Evolutionary conservation across 2,797 vertebrate genomes (phyloP), one percentile per base, ranked within the genome.

Genomic region (Cryptoprocta ferox): DNA sequence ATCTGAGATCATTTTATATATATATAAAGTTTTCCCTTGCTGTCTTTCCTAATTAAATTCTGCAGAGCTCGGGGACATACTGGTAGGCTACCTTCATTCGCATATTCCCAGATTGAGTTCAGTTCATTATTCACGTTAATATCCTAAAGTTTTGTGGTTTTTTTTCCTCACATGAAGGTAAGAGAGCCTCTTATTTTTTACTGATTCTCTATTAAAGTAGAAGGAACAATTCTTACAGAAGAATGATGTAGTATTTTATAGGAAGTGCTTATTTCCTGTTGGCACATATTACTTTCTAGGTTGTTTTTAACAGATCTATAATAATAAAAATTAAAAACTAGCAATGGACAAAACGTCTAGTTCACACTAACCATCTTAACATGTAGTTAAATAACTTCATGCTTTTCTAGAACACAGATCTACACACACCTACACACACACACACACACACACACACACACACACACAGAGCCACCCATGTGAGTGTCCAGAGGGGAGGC

Each of bases 1-100:
- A 88, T 73, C 59, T 93, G 56, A 56, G 13, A 79, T 59, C 26
- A 89, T 30, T 88, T 35, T 48, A 48, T 66, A 53, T 4, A 66
- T 32, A 68, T 32, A 30, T 80, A 59, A 3, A 24, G 21, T 68
- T 80, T 56, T 28, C 10, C 21, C 26, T 83, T 91, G 2, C 35
- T 75, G 26, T 91, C 73, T 94, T 84, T 35, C 53, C 73, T 76
- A 94, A 68, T 89, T 92, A 84, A 87, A 92, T 79, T 89, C 42
- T 75, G 37, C 0, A 70, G 26, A 5, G 18, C 5, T 3, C 19
- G 48, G 11, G 56, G 12, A 80, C 3, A 50, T 35, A 45, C 1
- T 66, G 35, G 11, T 21, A 84, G 6, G 37, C 37, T 68, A 24
- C 10, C 16, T 79, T 89, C 11, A 87, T 18, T 91, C 5, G 68